These are phyloP conservation scores for Tragelaphus imberbis DNA, from an alignment of 2,113 vertebrate genomes.

Conservation along the genomic window DNA sequence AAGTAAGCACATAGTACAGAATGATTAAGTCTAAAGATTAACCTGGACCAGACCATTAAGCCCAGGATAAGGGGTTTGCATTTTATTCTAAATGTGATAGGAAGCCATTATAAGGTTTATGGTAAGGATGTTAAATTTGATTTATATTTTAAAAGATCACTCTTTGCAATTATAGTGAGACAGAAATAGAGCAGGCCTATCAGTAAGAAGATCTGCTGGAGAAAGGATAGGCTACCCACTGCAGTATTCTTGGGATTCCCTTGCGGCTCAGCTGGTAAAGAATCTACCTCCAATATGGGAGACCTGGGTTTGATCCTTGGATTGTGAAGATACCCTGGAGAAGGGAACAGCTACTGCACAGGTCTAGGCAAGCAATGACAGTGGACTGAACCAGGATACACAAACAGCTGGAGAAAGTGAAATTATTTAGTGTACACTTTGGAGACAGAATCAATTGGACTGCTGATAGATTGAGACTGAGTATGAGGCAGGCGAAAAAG, in stretches of 20 bases:
- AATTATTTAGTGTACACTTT: not conserved
- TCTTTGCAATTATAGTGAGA: not conserved
- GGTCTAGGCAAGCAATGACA: not conserved
- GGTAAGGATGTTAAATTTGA: constrained; percentile 14
- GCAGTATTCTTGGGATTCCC: not conserved
- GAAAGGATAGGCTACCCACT: not conserved
- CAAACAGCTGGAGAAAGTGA: not conserved
- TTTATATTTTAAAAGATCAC: constrained; percentile 37
- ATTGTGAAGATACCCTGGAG: not conserved
- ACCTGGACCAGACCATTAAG: not conserved
- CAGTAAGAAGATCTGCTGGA: not conserved
- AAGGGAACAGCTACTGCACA: not conserved
- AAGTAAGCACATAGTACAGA: not conserved
- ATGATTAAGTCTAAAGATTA: not conserved
- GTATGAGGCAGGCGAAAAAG: not conserved
- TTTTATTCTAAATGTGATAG: constrained; percentile 43
- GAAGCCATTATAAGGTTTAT: constrained; percentile 24
- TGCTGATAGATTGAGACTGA: not conserved
- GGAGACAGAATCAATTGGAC: not conserved
- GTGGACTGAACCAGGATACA: not conserved
- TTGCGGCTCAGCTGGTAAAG: not conserved
- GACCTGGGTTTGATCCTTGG: not conserved
- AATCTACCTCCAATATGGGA: not conserved
- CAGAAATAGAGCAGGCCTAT: not conserved
- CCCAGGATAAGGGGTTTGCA: not conserved